A percentile compares a stretch with the other conserved stretches of the same genome.
Conservation (phyloP, 2,888 invertebrate genomes). For the Yponomeuta sedellus region DNA sequence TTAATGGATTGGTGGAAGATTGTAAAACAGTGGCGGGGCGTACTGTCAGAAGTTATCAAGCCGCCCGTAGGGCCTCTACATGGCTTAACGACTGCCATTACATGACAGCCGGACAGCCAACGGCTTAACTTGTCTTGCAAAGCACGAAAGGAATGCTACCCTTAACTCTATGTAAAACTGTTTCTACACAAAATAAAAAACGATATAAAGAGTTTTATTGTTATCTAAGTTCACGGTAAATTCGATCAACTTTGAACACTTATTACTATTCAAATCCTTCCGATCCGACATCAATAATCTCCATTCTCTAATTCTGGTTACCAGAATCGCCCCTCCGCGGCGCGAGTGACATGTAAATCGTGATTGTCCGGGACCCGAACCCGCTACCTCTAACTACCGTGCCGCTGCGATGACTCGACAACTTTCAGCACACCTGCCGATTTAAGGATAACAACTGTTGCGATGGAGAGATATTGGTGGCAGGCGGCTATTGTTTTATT, state of each 20-base stretch:
- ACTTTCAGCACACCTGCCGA: conserved; percentile 60
- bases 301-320: not conserved
- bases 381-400: conserved; percentile 64
- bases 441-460: conserved; percentile 14
- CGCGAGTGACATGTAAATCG: conserved; percentile 73
- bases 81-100: too few species aligned
- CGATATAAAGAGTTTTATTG: too few species aligned
- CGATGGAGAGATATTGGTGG: not conserved
- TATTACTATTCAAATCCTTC: not conserved
- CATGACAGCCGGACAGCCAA: too few species aligned
- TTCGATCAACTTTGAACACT: not conserved
- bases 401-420: conserved; percentile 71
- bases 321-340: conserved; percentile 35
- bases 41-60: too few species aligned
- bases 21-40: too few species aligned
- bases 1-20: too few species aligned
- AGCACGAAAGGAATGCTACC: too few species aligned
- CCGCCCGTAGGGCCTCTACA: too few species aligned
- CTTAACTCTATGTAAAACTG: too few species aligned
- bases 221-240: too few species aligned
- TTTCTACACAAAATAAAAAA: too few species aligned
- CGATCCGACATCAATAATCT: not conserved
- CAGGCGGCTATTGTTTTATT: not conserved
- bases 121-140: too few species aligned
- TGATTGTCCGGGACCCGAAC: conserved; percentile 63